Percentiles rank a stretch among this genome's conserved stretches.
Evolutionary conservation across 2,797 vertebrate species (phyloP).

Genomic region (Manis pentadactyla): DNA sequence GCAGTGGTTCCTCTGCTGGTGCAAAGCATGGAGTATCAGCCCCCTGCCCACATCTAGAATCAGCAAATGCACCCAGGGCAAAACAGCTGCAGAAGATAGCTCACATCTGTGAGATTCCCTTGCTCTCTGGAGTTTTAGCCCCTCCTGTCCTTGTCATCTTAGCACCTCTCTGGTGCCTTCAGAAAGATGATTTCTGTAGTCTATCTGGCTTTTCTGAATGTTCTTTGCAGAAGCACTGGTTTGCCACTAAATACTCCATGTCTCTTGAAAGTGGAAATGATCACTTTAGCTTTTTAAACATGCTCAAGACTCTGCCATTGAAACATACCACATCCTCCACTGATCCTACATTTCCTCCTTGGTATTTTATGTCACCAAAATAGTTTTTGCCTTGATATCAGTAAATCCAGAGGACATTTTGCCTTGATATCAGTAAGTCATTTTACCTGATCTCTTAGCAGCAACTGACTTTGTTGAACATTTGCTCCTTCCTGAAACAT

Average conservation of each 20-base stretch:
- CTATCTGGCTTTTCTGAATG: conserved; percentile 7
- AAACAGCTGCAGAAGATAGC: conserved; percentile 10
- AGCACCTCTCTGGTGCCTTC: neutral
- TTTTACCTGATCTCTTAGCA: conserved; percentile 26
- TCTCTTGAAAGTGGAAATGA: neutral
- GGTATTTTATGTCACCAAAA: neutral
- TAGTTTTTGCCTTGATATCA: neutral
- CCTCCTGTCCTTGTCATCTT: neutral
- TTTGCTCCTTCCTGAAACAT: neutral
- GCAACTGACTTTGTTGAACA: conserved; percentile 10
- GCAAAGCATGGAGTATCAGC: neutral
- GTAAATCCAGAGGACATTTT: conserved; percentile 36
- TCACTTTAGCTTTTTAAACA: conserved; percentile 26
- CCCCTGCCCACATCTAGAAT: neutral
- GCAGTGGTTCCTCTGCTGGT: neutral
- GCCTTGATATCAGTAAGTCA: too few relatives aligned
- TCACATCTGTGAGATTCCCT: neutral
- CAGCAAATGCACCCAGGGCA: neutral
- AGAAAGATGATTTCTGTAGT: conserved; percentile 26
- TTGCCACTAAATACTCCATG: neutral
- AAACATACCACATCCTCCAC: neutral
- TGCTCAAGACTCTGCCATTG: neutral
- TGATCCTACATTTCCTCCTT: neutral
- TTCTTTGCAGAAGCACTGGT: neutral
- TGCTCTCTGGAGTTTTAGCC: conserved; percentile 9